Base-by-base conservation (phyloP, 2,113 vertebrate species). In the Acanthisitta chloris region DNA sequence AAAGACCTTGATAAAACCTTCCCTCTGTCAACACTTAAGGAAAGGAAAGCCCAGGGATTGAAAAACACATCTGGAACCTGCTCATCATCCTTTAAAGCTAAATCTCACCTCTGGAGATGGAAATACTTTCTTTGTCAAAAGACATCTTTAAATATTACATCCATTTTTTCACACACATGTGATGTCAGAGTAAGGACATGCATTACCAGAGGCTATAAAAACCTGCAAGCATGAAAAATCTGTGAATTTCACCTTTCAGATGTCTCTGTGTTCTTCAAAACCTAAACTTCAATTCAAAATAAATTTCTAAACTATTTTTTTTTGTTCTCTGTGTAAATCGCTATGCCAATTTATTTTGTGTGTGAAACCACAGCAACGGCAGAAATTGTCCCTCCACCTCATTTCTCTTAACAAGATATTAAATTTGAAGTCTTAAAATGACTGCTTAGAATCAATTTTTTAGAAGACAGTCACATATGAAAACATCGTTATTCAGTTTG, bases 1-100 rank as follows among this genome's bases (percentile, higher is more conserved):
- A 94, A 92, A 97, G 96, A 97, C 95, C 94, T 97, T 96, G 95
- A 96, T 97, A 92, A 96, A 97, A 96, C 94, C 78, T 96, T 91
- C 88, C 81, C 96, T 97, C 96, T 96, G 87, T 90, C 86, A 92
- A 72, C 92, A 88, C 81, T 91, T 85, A 92, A 76, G 91, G 81
- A 91, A 88, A 93, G 78, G 79, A 89, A 95, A 92, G 82, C 77
- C 51, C 12, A 73, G 31, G 0, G 1, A 88, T 1, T 13, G 64
- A 94, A 96, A 95, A 96, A 77, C 76, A 96, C 96, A 97, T 96
- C 94, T 97, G 96, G 97, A 97, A 96, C 67, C 78, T 73, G 36
- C 81, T 94, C 64, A 85, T 83, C 74, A 80, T 86, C 71, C 79
- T 95, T 97, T 86, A 96, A 84, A 92, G 85, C 54, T 78, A 97